Evolutionary conservation across 2,113 vertebrate species (phyloP).

Genomic region (Varanus salvator): DNA sequence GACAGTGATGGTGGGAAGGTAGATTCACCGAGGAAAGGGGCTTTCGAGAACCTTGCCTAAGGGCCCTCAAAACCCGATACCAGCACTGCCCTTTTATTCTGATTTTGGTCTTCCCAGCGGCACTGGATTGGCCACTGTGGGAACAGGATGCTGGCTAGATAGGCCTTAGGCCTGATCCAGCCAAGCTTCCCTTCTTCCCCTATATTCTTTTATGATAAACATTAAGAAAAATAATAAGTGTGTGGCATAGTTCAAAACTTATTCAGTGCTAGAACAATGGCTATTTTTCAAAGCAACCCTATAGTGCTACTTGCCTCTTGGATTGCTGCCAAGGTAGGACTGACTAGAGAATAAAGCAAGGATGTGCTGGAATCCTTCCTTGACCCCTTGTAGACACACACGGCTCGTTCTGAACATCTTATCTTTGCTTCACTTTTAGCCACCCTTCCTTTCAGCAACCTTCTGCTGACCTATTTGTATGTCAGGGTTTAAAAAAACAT

Average conservation of each 20-base stretch:
- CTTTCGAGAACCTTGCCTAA: no score
- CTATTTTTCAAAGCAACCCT: no score
- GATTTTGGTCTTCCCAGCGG: not conserved
- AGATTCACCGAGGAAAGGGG: no score
- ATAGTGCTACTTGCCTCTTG: not conserved
- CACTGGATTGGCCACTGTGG: not conserved
- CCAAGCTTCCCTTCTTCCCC: not conserved
- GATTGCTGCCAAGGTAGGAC: not conserved
- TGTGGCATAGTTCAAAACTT: not conserved
- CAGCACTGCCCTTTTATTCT: no score
- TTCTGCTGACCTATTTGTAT: slow-evolving; percentile 49
- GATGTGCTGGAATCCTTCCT: not conserved
- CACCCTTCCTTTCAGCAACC: slow-evolving; percentile 23
- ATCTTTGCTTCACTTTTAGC: slow-evolving; percentile 13
- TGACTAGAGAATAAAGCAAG: not conserved
- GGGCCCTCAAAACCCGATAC: no score
- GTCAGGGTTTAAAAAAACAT: slow-evolving; percentile 47
- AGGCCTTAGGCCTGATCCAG: not conserved
- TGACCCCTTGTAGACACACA: not conserved
- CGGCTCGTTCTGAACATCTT: slow-evolving; percentile 24
- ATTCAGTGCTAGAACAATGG: not conserved
- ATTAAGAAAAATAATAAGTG: not conserved
- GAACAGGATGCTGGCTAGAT: not conserved
- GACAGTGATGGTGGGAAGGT: no score
- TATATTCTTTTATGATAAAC: not conserved